Base-by-base conservation (phyloP, 2,888 invertebrate species). In the Incurvaria masculella region DNA sequence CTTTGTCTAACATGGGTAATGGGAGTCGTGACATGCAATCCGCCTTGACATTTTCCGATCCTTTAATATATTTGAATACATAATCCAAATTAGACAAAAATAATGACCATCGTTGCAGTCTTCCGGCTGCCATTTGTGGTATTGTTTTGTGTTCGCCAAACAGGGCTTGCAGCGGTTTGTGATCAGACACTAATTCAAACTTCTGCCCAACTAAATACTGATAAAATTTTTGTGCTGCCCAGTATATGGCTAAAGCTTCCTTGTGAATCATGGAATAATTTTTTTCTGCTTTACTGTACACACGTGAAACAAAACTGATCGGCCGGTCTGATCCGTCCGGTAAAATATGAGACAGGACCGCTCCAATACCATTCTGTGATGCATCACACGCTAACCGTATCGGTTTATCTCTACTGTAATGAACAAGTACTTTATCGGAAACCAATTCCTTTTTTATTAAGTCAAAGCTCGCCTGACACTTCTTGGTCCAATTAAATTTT, bases 201-300 rank as follows among this genome's bases (percentile, higher is more conserved):
- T 55, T 47, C 5, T 55, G 55, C 4, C 63, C 64, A 38, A 55
- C 49, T 45, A 66, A 53, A 59, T 64, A 67, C 47, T 65, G 61
- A 52, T 62, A 58, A 52, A 63, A 65, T 40, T 58, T 60, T 23
- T 54, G 56, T 4, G 61, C 55, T 1, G 56, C 60, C 57, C 59
- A 65, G 50, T 57, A 60, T 49, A 65, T 64, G 4, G 62, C 60
- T 41, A 65, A 53, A 1, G 61, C 61, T 51, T 65, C 64, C 27
- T 55, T 53, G 47, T 65, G 59, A 14, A 65, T 56, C 2, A 59
- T 58, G 2, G 60, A 58, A 52, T 65, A 63, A 42, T 59, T 62
- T 46, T 59, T 56, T 52, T 66, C 64, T 8, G 61, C 56, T 39
- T 50, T 51, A 1, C 56, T 55, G 21, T 64, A 49, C 2, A 60